A percentile compares a stretch with the other conserved stretches of the same genome.
Conservation (phyloP, 1,140 invertebrate species). For the Halesus radiatus region DNA sequence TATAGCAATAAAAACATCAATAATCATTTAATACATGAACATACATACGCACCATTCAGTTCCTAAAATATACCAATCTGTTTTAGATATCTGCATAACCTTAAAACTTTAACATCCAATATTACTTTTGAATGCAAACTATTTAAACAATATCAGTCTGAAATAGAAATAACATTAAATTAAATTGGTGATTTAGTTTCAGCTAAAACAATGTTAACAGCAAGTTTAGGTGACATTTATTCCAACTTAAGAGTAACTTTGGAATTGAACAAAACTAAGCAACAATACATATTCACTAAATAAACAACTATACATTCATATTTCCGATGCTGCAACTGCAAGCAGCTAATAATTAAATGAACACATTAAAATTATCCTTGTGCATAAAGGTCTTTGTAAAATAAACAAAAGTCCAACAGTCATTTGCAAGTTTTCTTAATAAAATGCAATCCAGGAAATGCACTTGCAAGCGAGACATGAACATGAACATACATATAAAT, state of each 20-base stretch:
- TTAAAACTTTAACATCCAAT: conserved; percentile 13
- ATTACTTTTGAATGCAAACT: conserved; percentile 5
- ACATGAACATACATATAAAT: too few relatives aligned
- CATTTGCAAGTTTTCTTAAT: too few relatives aligned
- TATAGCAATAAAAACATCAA: conserved; percentile 1
- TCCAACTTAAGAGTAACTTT: conserved; percentile 22
- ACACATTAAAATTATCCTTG: not conserved
- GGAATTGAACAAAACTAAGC: conserved; percentile 13
- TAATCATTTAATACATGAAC: not conserved
- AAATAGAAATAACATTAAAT: conserved; percentile 19
- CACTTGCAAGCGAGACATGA: too few relatives aligned
- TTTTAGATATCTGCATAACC: too few relatives aligned
- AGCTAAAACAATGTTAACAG: not conserved
- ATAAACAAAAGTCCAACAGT: too few relatives aligned
- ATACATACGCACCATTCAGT: not conserved
- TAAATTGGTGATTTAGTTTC: not conserved
- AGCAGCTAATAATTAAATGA: conserved; percentile 2
- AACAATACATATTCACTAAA: not conserved
- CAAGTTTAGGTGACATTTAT: not conserved
- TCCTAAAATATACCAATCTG: not conserved
- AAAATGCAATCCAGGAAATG: too few relatives aligned
- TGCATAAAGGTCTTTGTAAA: too few relatives aligned
- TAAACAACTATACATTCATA: not conserved
- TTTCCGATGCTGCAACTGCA: conserved; percentile 3
- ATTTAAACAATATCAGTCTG: conserved; percentile 32